phyloP scores from a whole-genome alignment of 2,888 invertebrate species.

The Sympetrum striolatum region DNA sequence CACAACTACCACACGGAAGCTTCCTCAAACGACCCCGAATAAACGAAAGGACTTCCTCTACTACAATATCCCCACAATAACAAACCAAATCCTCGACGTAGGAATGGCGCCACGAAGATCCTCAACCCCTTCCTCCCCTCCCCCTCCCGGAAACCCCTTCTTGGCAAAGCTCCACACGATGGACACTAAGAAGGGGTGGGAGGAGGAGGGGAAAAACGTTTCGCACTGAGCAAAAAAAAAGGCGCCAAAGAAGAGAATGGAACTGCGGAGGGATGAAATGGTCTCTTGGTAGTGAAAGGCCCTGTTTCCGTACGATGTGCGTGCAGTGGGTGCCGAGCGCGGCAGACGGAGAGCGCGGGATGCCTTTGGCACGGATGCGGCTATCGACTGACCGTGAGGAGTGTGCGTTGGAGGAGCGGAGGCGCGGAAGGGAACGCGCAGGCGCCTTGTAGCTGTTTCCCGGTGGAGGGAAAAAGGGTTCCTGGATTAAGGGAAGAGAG shows the following conservation, averaged over 20 bases:
- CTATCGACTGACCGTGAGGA: background rate
- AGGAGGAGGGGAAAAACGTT: background rate
- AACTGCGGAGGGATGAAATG: background rate
- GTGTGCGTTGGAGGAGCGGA: background rate
- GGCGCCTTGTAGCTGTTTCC: background rate
- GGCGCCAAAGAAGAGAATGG: background rate
- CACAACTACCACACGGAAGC: background rate
- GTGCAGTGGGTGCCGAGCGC: background rate
- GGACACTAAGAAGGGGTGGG: background rate
- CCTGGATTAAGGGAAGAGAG: background rate
- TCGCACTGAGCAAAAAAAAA: background rate
- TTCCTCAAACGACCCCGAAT: background rate
- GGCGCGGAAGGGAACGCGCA: background rate
- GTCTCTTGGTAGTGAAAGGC: background rate
- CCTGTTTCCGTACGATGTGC: background rate
- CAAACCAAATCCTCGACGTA: background rate
- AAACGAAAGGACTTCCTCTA: background rate
- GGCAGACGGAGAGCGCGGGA: background rate
- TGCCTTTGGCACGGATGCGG: background rate
- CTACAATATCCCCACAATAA: background rate
- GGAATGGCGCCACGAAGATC: background rate
- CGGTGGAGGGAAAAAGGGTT: background rate
- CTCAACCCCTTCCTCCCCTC: background rate
- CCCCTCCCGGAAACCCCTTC: background rate
- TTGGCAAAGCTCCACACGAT: background rate